Conservation (phyloP, 1,140 invertebrate genomes). For the Matsumurasca onukii region DNA sequence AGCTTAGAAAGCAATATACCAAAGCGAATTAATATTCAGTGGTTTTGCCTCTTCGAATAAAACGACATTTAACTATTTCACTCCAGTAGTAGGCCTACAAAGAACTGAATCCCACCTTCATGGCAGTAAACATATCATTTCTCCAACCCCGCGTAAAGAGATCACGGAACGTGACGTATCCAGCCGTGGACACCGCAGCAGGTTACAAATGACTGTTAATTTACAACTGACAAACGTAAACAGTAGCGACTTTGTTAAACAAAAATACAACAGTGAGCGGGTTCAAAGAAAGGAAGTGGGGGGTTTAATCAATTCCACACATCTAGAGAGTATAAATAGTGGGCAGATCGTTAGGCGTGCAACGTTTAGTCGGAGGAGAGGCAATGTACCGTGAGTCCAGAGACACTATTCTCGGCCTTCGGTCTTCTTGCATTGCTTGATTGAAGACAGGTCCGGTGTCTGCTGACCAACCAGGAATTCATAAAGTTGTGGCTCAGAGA, state of each 20-base stretch:
- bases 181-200: background rate
- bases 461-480: too few species aligned
- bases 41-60: too few species aligned
- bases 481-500: too few species aligned
- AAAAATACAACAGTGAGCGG: slow-evolving; percentile 8
- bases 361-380: slow-evolving; percentile 26
- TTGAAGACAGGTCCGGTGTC: too few species aligned
- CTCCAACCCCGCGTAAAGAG: too few species aligned
- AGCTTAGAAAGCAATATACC: too few species aligned
- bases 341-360: slow-evolving; percentile 22
- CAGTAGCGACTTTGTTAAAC: slow-evolving; percentile 12
- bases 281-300: background rate
- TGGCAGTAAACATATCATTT: too few species aligned
- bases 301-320: slow-evolving; percentile 32
- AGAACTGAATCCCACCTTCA: too few species aligned
- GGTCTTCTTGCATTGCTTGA: too few species aligned
- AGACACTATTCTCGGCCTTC: slow-evolving; percentile 1
- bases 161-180: background rate
- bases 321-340: slow-evolving; percentile 27
- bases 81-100: too few species aligned
- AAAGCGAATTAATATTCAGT: too few species aligned
- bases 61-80: too few species aligned
- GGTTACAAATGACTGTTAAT: background rate
- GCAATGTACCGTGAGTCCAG: slow-evolving; percentile 30
- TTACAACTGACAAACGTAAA: slow-evolving; percentile 23